Evolutionary conservation across 2,113 vertebrate genomes (phyloP).

Genomic region (Natator depressus): DNA sequence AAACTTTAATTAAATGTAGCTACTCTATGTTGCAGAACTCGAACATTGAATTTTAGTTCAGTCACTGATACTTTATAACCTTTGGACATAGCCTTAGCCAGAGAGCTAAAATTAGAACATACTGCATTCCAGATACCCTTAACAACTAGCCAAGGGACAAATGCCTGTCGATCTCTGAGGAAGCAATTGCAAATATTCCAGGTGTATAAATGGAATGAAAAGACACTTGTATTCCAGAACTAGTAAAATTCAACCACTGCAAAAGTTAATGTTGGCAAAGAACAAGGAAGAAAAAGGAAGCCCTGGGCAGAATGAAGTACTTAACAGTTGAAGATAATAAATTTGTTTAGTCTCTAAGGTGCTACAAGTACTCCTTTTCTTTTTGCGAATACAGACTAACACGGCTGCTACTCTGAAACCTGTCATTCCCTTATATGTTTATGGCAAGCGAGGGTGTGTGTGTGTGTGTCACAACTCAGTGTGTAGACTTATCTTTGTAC

Average conservation of each 20-base stretch:
- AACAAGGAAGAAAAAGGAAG: constrained; percentile 6
- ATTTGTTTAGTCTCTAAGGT: no score
- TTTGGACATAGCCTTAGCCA: not conserved
- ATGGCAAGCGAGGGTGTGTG: not conserved
- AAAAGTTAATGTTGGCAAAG: constrained; percentile 3
- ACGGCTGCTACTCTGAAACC: no score
- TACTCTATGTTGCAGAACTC: constrained; percentile 19
- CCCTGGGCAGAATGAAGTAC: not conserved
- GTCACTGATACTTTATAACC: constrained; percentile 28
- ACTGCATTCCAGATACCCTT: constrained; percentile 21
- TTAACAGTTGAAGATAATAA: not conserved
- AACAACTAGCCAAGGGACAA: constrained; percentile 37
- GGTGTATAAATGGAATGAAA: constrained; percentile 23
- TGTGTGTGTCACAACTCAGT: not conserved
- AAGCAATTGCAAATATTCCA: constrained; percentile 51
- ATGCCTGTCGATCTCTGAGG: constrained; percentile 16
- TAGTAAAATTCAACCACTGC: not conserved
- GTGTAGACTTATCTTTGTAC: not conserved
- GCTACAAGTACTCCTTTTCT: no score
- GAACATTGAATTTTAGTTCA: constrained; percentile 41
- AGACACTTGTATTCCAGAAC: constrained; percentile 1
- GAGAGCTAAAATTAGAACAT: constrained; percentile 53
- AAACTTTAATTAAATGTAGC: not conserved
- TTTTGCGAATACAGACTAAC: no score
- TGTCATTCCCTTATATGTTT: not conserved